Evolutionary conservation across 2,113 vertebrate species (phyloP), one percentile per base, ranked within the genome.

Genomic region (Amphiprion ocellaris): DNA sequence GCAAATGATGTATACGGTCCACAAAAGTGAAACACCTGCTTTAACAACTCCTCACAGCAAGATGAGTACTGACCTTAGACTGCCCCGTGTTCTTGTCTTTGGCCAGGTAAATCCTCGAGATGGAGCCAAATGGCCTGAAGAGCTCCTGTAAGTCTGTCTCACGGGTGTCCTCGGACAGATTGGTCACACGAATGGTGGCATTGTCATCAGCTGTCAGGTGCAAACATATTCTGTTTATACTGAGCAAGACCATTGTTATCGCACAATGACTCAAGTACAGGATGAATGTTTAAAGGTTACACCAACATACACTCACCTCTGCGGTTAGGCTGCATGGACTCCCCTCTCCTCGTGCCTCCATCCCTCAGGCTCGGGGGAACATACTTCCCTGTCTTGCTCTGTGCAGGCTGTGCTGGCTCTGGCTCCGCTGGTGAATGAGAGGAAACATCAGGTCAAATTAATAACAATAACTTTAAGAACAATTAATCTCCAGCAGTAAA

Each of bases 31-130:
- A 60, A 33, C 50, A 37, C 0, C 33, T n/a, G 7, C 19, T 65
- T 44, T 24, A 28, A 58, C 17, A 26, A 16, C 12, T 50, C 2
- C 21, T n/a, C 19, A 6, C 10, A 28, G 9, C 41, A 23, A 65
- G 6, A 28, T 33, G 2, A 60, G 17, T 26, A 21, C 86, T 47
- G 46, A 99, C 98, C 96, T 99, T 99, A 41, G 97, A 99, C 89
- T 99, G 98, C 23, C 98, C 98, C 0, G 98, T 99, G 85, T 97
- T 97, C 92, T 99, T 99, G 91, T 99, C 98, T 92, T 99, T 99
- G 41, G 98, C 98, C 90, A 99, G 82, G 69, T 99, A 99, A 79
- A 99, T 99, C 69, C 98, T 95, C 0, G 98, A 99, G 86, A 99
- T 99, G 83, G 98, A 98, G 50, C 98, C 98, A 0, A 99, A 99